phyloP scores from a whole-genome alignment of 2,888 invertebrate genomes.

The Pollenia angustigena region DNA sequence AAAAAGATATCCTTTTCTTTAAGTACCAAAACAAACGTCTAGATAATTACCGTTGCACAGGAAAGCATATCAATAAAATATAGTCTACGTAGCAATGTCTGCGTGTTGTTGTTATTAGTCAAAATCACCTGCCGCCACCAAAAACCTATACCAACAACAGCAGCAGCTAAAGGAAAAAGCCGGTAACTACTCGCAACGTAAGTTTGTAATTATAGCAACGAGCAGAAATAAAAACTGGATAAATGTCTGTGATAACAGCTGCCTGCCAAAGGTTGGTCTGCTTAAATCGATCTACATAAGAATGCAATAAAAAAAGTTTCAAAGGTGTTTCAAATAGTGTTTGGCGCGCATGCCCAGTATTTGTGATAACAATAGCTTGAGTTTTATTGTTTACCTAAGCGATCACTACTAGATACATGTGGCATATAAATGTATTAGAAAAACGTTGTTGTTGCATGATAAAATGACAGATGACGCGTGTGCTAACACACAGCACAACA shows the following conservation, averaged over 20 bases:
- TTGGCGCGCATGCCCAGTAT: constrained; percentile 62
- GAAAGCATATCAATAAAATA: constrained; percentile 47
- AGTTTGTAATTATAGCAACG: constrained; percentile 52
- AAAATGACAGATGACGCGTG: constrained; percentile 72
- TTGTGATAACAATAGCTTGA: constrained; percentile 25
- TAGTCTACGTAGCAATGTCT: constrained; percentile 32
- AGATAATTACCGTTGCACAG: constrained; percentile 61
- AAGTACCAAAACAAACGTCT: constrained; percentile 26
- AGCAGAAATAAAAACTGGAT: constrained; percentile 27
- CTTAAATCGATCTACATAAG: constrained; percentile 42
- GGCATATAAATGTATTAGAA: constrained; percentile 29
- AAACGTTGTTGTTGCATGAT: constrained; percentile 32
- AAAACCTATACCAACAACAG: constrained; percentile 39
- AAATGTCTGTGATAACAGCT: constrained; percentile 72
- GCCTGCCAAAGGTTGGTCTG: constrained; percentile 47
- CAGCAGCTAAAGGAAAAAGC: constrained; percentile 48
- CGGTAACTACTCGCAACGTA: constrained; percentile 41
- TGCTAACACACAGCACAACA: constrained; percentile 49
- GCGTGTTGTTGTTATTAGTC: constrained; percentile 8
- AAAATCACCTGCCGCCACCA: constrained; percentile 71
- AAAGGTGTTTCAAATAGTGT: constrained; percentile 65
- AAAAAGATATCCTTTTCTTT: constrained; percentile 30
- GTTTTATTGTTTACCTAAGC: constrained; percentile 47
- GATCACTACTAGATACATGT: constrained; percentile 28
- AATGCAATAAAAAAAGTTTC: constrained; percentile 46